phyloP scores from a whole-genome alignment of 2,797 vertebrate genomes.

The Mycteria americana region DNA sequence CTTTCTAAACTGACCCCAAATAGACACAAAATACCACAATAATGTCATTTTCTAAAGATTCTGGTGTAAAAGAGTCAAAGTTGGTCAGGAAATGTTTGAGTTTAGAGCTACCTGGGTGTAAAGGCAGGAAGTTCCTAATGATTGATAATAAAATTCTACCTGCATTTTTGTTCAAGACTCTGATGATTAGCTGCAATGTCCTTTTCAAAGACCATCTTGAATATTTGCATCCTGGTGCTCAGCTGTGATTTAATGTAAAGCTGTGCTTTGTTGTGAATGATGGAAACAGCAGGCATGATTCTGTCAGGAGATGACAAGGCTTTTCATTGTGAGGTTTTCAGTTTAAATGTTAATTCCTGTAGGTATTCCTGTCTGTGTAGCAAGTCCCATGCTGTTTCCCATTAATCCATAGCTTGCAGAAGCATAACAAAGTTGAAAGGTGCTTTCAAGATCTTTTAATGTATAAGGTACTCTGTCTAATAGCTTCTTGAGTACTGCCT shows the following conservation, averaged over 20 bases:
- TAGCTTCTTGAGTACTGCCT: neutral
- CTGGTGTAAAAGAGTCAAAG: neutral
- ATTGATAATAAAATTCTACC: neutral
- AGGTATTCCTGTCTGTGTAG: neutral
- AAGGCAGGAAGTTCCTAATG: neutral
- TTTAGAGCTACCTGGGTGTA: neutral
- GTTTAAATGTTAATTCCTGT: neutral
- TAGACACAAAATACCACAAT: neutral
- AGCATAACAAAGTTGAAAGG: neutral
- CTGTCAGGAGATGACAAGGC: neutral
- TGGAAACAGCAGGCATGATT: neutral
- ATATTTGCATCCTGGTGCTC: neutral
- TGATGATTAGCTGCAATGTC: neutral
- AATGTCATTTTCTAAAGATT: neutral
- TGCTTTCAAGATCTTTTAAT: neutral
- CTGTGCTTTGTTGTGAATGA: neutral
- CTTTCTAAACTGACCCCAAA: neutral
- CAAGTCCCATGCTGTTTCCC: neutral
- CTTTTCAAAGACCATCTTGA: neutral
- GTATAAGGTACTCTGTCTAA: neutral
- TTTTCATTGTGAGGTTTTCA: neutral
- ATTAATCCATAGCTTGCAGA: neutral
- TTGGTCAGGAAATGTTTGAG: neutral
- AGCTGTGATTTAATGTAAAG: neutral
- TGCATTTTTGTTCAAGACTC: neutral